These are phyloP conservation scores for Bolinopsis microptera DNA, from an alignment of 37 sponge, comb jelly and placozoan genomes.

Conservation along the genomic window DNA sequence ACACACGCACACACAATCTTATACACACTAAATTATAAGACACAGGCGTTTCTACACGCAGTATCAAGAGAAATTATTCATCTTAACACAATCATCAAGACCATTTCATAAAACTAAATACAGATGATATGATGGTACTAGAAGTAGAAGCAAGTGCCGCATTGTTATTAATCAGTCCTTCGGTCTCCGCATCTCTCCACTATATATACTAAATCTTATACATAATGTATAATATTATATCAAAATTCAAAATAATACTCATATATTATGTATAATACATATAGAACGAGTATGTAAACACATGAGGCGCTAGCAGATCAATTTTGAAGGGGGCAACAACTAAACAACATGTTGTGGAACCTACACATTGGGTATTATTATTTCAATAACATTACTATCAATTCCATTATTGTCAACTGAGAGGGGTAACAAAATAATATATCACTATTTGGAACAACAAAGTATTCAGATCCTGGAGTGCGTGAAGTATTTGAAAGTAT, in stretches of 20 bases:
- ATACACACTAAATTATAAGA: not conserved
- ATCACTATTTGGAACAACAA: not conserved
- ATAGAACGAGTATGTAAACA: not conserved
- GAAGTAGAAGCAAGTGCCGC: not conserved
- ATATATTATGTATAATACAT: not conserved
- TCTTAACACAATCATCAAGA: not conserved
- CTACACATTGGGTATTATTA: not conserved
- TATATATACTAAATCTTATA: not conserved
- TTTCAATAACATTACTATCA: not conserved
- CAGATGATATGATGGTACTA: not conserved
- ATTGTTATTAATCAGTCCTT: no score
- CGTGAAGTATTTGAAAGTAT: no score
- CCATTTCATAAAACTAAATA: not conserved
- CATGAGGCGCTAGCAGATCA: not conserved
- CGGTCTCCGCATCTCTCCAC: not conserved
- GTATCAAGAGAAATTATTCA: not conserved
- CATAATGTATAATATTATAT: not conserved
- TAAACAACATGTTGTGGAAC: not conserved
- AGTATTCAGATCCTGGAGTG: not conserved
- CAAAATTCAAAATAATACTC: constrained; percentile 50
- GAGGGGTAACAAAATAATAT: not conserved
- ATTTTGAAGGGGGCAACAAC: not conserved
- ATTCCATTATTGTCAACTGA: not conserved
- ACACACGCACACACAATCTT: not conserved
- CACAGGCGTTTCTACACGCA: not conserved